Base-by-base conservation (phyloP, 2,797 vertebrate species). In the Leptoclinus maculatus region DNA sequence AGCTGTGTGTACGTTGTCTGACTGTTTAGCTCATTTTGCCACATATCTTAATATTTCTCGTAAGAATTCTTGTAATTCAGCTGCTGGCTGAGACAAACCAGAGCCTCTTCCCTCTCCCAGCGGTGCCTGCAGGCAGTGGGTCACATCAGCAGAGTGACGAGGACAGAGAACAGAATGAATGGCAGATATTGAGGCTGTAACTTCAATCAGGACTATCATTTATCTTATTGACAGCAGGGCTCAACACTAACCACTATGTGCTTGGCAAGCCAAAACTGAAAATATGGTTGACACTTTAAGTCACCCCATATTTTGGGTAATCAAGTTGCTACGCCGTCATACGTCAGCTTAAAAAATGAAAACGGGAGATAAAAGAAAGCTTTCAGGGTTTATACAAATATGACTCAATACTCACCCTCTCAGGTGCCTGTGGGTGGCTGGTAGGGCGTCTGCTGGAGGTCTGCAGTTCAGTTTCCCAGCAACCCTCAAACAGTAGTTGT, bases 381-480 rank as follows among this genome's bases (percentile, higher is more conserved):
- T 39, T 13, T 39, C 11, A 12, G 10, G 10, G 38, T 39, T 39
- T 1, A 39, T 39, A 39, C 38, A 39, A 39, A 39, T 39, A 39
- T 39, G 12, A 12, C 38, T 39, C 2, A 39, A 13, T 12, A n/a
- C n/a, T n/a, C n/a, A n/a, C n/a, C 7, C 27, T 12, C 27, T 54
- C n/a, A 38, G 36, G 36, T 38, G 11, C 19, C 12, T 34, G 32
- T 10, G 19, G 60, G 17, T 27, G 23, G 39, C 2, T 9, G 2
- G 19, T 3, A 3, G 12, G 56, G 1, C 13, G 13, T 41, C 36
- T 11, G 9, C 23, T 27, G 10, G 17, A 57, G 32, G 23, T 36
- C 25, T 69, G 51, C 9, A 5, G 9, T 47, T 36, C 39, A 25
- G 72, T 79, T 72, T 79, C 80, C 65, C 27, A 74, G 78, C 59